Base-by-base conservation (phyloP, 2,888 invertebrate species). In the Latrodectus elegans region DNA sequence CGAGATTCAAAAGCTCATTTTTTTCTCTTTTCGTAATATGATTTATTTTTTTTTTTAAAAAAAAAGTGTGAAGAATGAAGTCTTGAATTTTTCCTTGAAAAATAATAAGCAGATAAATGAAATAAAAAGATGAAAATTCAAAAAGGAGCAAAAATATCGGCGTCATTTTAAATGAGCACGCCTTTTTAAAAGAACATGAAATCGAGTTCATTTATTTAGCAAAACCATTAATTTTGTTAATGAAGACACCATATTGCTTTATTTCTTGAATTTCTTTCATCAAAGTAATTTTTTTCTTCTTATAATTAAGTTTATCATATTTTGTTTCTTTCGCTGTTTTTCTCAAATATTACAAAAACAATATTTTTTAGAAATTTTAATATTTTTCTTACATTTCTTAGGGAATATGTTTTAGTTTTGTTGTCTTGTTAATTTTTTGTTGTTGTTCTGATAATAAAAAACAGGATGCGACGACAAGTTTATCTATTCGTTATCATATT, bases 171-270 rank as follows among this genome's bases (percentile, higher is more conserved):
- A 86, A 80, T 80, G 80, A 72, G 80, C 60, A 65, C 10, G 17
- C 65, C 71, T 65, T 87, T 76, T 64, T 77, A 65, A 81, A 77
- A 81, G 77, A 80, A 60, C 68, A 81, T 81, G 81, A 73, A 81
- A 81, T 71, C 75, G 81, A 65, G 65, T 75, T 68, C 81, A 87
- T 87, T 87, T 82, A 87, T 87, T 73, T 77, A 77, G 72, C 68
- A 22, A 65, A 87, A 72, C 81, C 86, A 87, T 87, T 87, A 87
- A 81, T 87, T 87, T 87, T 77, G 76, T 81, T 87, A 87, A 87
- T 87, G 86, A 87, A 87, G 86, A 87, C 81, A 80, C 77, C 77
- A 81, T 87, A 87, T 87, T 87, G 77, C 86, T 71, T 81, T 77
- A 76, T 87, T 81, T 80, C 80, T 53, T 52, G 75, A 49, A 76